Evolutionary conservation across 2,797 vertebrate species (phyloP).

Genomic region (Numenius phaeopus): DNA sequence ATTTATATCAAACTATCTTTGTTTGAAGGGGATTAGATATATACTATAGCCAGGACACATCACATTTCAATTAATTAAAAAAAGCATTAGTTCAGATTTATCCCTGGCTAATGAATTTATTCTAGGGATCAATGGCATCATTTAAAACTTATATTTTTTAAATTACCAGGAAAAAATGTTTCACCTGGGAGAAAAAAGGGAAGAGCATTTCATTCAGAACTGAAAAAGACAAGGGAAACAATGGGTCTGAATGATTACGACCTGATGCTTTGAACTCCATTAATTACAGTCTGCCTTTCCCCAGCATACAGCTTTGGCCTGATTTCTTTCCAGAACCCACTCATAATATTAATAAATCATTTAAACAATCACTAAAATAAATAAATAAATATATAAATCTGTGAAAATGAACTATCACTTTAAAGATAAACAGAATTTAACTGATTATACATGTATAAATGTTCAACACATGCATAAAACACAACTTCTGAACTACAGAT

Average conservation of each 20-base stretch:
- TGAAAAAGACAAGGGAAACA: not conserved
- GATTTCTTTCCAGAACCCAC: not conserved
- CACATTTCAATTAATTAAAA: not conserved
- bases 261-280: not conserved
- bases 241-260: not conserved
- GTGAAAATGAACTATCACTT: not conserved
- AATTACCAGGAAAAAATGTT: not conserved
- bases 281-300: not conserved
- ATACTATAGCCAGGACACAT: not conserved
- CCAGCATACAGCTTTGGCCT: not conserved
- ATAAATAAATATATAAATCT: not conserved
- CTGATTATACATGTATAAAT: not conserved
- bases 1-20: not conserved
- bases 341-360: not conserved
- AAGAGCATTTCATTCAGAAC: not conserved
- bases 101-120: not conserved
- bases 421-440: not conserved
- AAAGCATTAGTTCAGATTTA: not conserved
- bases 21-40: not conserved
- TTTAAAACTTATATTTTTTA: not conserved
- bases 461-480: not conserved
- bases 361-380: not conserved
- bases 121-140: not conserved
- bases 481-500: not conserved
- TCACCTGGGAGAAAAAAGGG: not conserved